Evolutionary conservation across 1,140 invertebrate genomes (phyloP), one percentile per base, ranked within the genome.

Genomic region (Pinna nobilis): DNA sequence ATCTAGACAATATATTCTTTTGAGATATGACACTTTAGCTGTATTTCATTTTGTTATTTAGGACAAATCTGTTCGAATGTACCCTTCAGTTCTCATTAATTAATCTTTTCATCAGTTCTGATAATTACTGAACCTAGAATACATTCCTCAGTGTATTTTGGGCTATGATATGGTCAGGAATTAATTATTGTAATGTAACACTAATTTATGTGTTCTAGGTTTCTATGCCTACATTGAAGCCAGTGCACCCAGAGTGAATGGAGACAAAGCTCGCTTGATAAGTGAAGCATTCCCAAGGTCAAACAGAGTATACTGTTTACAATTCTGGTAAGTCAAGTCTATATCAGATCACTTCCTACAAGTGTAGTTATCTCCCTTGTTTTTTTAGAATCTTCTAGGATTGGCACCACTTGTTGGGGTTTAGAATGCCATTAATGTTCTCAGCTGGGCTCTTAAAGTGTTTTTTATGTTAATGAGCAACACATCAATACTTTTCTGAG

Each of bases 311-410:
- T 67, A 84, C 2, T 86, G 82, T 71, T 69, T 87, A 9, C 65
- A 77, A 33, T 87, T 88, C 55, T 87, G 85, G 70, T 69, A 61
- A 53, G 66, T 11, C n/a, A 44, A 11, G n/a, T 44, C 9, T 44
- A n/a, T n/a, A 44, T 44, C n/a, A n/a, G n/a, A n/a, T n/a, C n/a
- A n/a, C n/a, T n/a, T n/a, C n/a, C n/a, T n/a, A n/a, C n/a, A n/a
- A n/a, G n/a, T n/a, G n/a, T n/a, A n/a, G n/a, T n/a, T n/a, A n/a
- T n/a, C n/a, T n/a, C n/a, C n/a, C n/a, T n/a, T n/a, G n/a, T n/a
- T n/a, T n/a, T n/a, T n/a, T n/a, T n/a, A n/a, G n/a, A 35, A 35
- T 33, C 32, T 30, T 28, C 20, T 25, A 1, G 20, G 20, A 23
- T 51, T 51, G 13, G 15, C 3, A 7, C 15, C 44, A 28, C 30